Percentiles rank a stretch among this genome's conserved stretches.
Conservation (phyloP, 2,797 vertebrate species). For the Myotis vivesi region DNA sequence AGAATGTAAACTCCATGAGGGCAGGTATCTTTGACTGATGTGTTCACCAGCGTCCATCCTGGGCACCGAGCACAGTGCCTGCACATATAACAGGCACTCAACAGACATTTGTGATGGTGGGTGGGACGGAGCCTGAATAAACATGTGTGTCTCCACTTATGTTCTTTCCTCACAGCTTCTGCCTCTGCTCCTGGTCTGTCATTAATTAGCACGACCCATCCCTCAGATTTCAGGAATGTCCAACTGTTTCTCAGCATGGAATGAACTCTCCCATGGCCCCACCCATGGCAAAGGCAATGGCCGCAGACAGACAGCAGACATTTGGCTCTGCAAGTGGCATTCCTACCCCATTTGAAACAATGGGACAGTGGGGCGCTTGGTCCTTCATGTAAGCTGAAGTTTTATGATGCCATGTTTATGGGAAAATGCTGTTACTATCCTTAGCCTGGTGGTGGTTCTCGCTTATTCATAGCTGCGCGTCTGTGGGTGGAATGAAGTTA, state of each 20-base stretch:
- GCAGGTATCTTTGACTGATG: background rate
- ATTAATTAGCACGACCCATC: background rate
- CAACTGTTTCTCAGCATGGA: background rate
- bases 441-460: constrained; percentile 63
- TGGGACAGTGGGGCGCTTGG: background rate
- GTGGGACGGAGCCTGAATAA: background rate
- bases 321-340: background rate
- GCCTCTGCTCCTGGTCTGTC: background rate
- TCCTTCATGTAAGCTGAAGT: background rate
- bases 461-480: constrained; percentile 58
- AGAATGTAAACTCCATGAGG: accelerated
- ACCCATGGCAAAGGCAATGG: background rate
- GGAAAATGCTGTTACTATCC: constrained; percentile 69
- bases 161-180: background rate
- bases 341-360: background rate
- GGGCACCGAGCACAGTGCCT: accelerated
- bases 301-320: background rate
- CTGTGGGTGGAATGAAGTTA: constrained; percentile 74
- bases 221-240: constrained; percentile 30
- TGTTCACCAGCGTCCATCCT: background rate
- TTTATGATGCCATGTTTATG: constrained; percentile 41
- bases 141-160: background rate
- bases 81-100: accelerated
- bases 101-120: accelerated
- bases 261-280: background rate